phyloP scores from a whole-genome alignment of 2,888 invertebrate species.

The Poecilus cupreus region DNA sequence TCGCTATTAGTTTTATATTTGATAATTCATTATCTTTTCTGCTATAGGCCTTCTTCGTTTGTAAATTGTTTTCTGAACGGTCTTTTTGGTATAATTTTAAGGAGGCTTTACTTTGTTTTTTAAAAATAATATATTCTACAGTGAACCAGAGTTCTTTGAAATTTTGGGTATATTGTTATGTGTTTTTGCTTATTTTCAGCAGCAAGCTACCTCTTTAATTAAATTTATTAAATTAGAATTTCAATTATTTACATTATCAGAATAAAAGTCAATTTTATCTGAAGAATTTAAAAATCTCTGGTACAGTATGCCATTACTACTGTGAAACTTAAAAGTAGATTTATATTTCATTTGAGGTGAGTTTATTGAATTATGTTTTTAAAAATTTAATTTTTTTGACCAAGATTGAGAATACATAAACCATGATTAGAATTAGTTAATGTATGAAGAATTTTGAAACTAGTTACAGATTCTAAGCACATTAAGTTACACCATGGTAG shows the following conservation, averaged over 20 bases:
- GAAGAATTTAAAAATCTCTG: background rate
- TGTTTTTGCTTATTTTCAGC: background rate
- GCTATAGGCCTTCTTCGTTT: background rate
- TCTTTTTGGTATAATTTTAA: background rate
- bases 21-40: background rate
- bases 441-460: background rate
- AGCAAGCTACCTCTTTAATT: background rate
- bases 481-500: too few relatives aligned
- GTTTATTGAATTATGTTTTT: background rate
- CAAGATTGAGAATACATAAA: background rate
- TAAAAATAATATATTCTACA: background rate
- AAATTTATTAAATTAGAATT: background rate
- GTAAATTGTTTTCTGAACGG: background rate
- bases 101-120: background rate
- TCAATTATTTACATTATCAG: background rate
- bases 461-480: background rate
- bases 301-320: background rate
- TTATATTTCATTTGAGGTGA: background rate
- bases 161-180: background rate
- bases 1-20: background rate
- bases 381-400: background rate
- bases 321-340: background rate
- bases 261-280: background rate
- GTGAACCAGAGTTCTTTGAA: background rate
- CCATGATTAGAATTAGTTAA: background rate